Evolutionary conservation across 2,113 vertebrate genomes (phyloP), one percentile per base, ranked within the genome.

Genomic region (Mustelus asterias): DNA sequence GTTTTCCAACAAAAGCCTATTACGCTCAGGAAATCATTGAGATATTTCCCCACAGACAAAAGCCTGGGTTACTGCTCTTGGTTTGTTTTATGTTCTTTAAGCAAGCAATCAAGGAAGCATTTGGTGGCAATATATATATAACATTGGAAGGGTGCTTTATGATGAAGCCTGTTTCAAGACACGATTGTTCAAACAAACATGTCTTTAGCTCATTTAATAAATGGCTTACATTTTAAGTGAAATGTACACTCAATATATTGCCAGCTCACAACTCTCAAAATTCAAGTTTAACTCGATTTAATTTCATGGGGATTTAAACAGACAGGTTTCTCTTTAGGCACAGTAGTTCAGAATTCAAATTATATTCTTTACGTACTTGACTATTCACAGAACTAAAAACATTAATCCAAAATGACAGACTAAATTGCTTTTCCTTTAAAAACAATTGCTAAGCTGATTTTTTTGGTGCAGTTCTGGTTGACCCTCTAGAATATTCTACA

Each of bases 41-140:
- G 96, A 97, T 97, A 95, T 96, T 96, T 97, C 97, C 96, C 48
- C 63, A 96, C 96, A 96, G 96, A 95, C 96, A 92, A 0, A 96
- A 24, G 0, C 96, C 96, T 96, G 96, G 37, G 92, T 95, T 95
- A 33, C 67, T 70, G 94, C 37, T 72, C 44, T 95, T 96, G 96
- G 96, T 97, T 97, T 97, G 96, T 96, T 98, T 98, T 98, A 97
- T 97, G 95, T 97, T 96, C 96, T 96, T 96, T 95, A 97, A 96
- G 96, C 96, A 96, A 96, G 96, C 96, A 80, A 96, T 95, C n/a
- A 96, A 97, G 97, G 97, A 97, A 97, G 96, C 44, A 90, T 96
- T 97, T 97, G 97, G 97, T 97, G 97, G 95, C 1, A 96, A 97
- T 96, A 96, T 96, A 97, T 96, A 96, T 97, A 96, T 97, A 54